A percentile compares a stretch with the other conserved stretches of the same genome.
These are phyloP conservation scores for Garra rufa DNA, from an alignment of 2,113 vertebrate genomes.

Conservation along the genomic window DNA sequence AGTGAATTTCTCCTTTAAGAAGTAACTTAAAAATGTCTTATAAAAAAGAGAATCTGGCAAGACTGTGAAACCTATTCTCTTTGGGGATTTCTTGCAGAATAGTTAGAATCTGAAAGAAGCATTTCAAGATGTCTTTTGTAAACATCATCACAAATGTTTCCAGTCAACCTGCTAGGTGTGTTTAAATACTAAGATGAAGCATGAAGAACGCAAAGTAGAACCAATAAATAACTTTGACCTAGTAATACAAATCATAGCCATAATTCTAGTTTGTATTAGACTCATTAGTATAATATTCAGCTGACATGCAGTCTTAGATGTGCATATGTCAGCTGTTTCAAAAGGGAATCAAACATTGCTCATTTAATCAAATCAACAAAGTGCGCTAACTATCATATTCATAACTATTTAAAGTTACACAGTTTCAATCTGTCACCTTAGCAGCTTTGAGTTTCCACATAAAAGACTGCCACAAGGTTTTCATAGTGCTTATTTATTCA, in stretches of 20 bases:
- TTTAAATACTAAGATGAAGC: not conserved
- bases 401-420: constrained; percentile 20
- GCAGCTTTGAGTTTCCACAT: not conserved
- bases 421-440: constrained; percentile 7
- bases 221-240: not conserved
- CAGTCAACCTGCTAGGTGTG: not conserved
- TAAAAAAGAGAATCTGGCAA: not conserved
- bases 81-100: not conserved
- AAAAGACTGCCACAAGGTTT: not conserved
- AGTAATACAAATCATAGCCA: not conserved
- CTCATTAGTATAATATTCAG: not conserved
- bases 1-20: no score
- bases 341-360: not conserved
- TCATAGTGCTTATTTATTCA: not conserved
- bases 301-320: not conserved
- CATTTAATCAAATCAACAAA: not conserved
- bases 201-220: constrained; percentile 1
- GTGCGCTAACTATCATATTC: not conserved
- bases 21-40: not conserved
- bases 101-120: not conserved
- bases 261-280: not conserved
- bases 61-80: not conserved
- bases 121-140: constrained; percentile 17
- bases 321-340: not conserved
- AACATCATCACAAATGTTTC: constrained; percentile 4